phyloP scores from a whole-genome alignment of 2,888 invertebrate genomes.

The Ophion slaviceki region DNA sequence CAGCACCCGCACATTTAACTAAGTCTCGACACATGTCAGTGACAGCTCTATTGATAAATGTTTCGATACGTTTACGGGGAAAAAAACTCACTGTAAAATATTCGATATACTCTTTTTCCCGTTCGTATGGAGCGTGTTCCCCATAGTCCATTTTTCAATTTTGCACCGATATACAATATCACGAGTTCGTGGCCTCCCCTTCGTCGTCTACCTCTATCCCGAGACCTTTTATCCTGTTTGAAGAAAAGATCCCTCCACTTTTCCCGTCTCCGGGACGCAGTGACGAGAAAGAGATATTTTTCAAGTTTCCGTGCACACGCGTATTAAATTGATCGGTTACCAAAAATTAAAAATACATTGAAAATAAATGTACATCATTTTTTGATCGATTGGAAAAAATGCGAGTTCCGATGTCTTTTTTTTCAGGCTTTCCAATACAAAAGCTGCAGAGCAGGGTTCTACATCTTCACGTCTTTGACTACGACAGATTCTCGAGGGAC shows the following conservation, averaged over 20 bases:
- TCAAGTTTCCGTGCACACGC: background rate
- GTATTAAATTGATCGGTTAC: background rate
- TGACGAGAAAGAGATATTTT: background rate
- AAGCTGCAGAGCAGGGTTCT: conserved; percentile 96
- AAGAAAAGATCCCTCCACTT: background rate
- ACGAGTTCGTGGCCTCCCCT: background rate
- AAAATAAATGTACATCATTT: no score
- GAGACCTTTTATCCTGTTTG: background rate
- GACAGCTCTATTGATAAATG: background rate
- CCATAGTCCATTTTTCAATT: background rate
- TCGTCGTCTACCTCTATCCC: background rate
- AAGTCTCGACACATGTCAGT: background rate
- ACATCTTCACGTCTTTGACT: conserved; percentile 97
- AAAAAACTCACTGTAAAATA: background rate
- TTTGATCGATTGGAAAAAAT: background rate
- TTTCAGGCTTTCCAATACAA: conserved; percentile 93
- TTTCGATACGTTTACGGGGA: background rate
- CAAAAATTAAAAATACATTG: background rate
- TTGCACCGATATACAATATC: background rate
- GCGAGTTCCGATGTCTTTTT: background rate
- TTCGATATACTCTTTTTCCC: background rate
- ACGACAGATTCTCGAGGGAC: conserved; percentile 96
- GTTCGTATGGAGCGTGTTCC: background rate
- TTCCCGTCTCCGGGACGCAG: background rate
- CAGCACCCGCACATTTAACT: background rate